Conservation (phyloP, 2,888 invertebrate genomes). For the Pollenia labialis region DNA sequence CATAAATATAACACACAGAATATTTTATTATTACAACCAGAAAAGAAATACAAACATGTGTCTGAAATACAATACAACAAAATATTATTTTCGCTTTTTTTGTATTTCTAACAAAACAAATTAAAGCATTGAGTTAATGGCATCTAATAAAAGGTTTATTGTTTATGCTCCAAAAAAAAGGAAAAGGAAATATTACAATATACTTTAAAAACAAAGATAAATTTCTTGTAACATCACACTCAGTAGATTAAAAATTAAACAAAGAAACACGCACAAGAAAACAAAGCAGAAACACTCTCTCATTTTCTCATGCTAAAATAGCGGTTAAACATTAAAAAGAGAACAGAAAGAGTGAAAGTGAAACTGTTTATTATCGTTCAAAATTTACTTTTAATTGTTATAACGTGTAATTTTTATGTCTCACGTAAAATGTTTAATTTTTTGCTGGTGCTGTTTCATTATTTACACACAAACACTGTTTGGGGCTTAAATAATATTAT, state of each 20-base stretch:
- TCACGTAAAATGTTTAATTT: conserved; percentile 26
- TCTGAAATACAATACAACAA: too few relatives aligned
- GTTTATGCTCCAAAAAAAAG: background rate
- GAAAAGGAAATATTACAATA: background rate
- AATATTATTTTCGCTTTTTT: too few relatives aligned
- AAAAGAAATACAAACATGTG: too few relatives aligned
- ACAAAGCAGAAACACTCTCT: background rate
- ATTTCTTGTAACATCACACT: background rate
- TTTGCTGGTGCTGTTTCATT: background rate
- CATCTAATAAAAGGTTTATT: conserved; percentile 13
- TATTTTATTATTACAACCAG: too few relatives aligned
- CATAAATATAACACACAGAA: too few relatives aligned
- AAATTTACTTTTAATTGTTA: conserved; percentile 33
- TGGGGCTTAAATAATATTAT: too few relatives aligned
- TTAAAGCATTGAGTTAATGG: background rate
- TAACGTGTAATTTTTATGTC: conserved; percentile 30
- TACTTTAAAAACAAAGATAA: conserved; percentile 1
- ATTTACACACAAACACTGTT: too few relatives aligned
- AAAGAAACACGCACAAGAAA: background rate
- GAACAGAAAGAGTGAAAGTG: background rate
- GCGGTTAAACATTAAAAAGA: too few relatives aligned
- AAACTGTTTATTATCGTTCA: conserved; percentile 24
- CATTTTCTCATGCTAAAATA: too few relatives aligned
- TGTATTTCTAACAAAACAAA: background rate
- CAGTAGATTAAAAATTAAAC: background rate